Percentiles rank a stretch among this genome's conserved stretches.
phyloP scores from a whole-genome alignment of 2,888 invertebrate species.

The Tetramorium bicarinatum region DNA sequence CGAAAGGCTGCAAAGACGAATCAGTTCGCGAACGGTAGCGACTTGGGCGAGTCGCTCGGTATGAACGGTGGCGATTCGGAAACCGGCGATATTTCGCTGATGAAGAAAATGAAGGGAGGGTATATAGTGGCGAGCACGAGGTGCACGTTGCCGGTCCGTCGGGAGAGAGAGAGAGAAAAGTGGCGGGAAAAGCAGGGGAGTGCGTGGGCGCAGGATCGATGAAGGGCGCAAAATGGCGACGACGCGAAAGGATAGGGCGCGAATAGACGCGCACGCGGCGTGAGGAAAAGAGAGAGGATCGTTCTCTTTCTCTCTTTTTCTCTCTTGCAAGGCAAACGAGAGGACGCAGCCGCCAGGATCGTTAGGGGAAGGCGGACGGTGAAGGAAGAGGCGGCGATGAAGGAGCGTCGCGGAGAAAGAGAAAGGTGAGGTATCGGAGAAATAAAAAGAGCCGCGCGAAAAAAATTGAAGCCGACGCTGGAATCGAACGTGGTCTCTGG shows the following conservation, averaged over 20 bases:
- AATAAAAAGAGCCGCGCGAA: constrained; percentile 69
- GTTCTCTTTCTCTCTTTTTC: constrained; percentile 45
- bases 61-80: background rate
- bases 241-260: constrained; percentile 64
- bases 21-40: constrained; percentile 79
- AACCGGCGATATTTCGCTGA: constrained; percentile 5
- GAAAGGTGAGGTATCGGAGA: constrained; percentile 77
- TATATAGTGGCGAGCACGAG: constrained; percentile 22
- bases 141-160: constrained; percentile 36
- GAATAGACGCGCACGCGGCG: constrained; percentile 42
- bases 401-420: constrained; percentile 59
- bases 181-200: constrained; percentile 81
- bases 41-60: constrained; percentile 67
- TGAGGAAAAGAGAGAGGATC: constrained; percentile 43
- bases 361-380: constrained; percentile 52
- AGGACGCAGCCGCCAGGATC: constrained; percentile 61
- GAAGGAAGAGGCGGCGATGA: constrained; percentile 57
- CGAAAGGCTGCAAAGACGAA: constrained; percentile 66
- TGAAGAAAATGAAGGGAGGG: constrained; percentile 32
- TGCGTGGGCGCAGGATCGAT: constrained; percentile 84
- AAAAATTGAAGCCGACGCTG: constrained; percentile 77
- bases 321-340: constrained; percentile 50
- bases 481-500: constrained; percentile 79
- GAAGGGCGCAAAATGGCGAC: constrained; percentile 84
- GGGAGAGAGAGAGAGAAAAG: constrained; percentile 73